Base-by-base conservation (phyloP, 2,888 invertebrate genomes). In the Drosophila borborema region DNA sequence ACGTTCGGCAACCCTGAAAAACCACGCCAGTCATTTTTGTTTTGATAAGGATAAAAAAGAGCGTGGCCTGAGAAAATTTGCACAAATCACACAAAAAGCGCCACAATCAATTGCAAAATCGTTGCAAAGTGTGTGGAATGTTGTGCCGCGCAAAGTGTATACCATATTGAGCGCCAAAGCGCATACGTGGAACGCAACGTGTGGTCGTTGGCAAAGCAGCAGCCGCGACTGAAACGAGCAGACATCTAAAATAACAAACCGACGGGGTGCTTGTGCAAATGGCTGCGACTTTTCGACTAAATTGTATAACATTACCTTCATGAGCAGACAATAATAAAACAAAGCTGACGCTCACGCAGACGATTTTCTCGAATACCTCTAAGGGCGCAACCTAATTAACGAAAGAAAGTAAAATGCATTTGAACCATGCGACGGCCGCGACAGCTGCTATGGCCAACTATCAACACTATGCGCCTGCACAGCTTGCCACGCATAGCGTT, bases 31-130 rank as follows among this genome's bases (percentile, higher is more conserved):
- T 86, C 89, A 90, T 84, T 91, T 84, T 91, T 91, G 91, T 91
- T 91, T 91, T 91, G 91, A 91, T 91, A 91, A 86, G 90, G 90
- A 91, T 91, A 91, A 84, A 84, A 85, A 85, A 88, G 92, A 91
- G 90, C 90, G 84, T 90, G 90, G 84, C 88, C 83, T 91, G 79
- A 79, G 80, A 89, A 85, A 89, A 76, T 77, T 81, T 77, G 75
- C 75, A 70, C 71, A 86, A 74, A 82, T 66, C 59, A 66, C 46
- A 74, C 58, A 79, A 81, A 84, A 90, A 89, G 74, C 80, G 64
- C 64, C 69, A 74, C 77, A 81, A 84, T 68, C 62, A 67, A 79
- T 66, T 73, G 78, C 73, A 73, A 82, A 82, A 81, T 55, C 73
- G 64, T 64, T 79, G 75, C 67, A 82, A 84, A 83, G 72, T 75